Percentiles rank a stretch among this genome's conserved stretches.
Conservation (phyloP, 2,888 invertebrate species). For the Drosophila stalkeri region DNA sequence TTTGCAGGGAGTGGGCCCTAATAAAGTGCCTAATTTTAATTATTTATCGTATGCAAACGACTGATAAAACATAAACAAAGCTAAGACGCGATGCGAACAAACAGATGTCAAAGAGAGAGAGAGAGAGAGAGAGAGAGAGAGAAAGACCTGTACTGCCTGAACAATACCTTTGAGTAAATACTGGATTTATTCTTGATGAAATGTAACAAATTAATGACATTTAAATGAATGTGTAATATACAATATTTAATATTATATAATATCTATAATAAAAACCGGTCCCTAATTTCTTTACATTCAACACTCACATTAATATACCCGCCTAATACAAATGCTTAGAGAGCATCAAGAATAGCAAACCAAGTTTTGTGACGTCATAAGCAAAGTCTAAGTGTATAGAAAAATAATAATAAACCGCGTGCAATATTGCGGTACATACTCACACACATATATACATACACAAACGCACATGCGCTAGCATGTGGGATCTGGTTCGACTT, state of each 20-base stretch:
- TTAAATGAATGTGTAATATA: no score
- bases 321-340: neutral
- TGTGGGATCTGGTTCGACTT: slow-evolving; percentile 71
- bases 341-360: slow-evolving; percentile 1
- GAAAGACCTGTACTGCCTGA: no score
- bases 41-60: slow-evolving; percentile 61
- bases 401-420: slow-evolving; percentile 7
- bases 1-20: slow-evolving; percentile 26
- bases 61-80: slow-evolving; percentile 36
- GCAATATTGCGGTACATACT: slow-evolving; percentile 24
- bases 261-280: neutral
- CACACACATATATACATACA: neutral
- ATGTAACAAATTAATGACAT: neutral
- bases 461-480: slow-evolving; percentile 14
- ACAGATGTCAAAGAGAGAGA: no score
- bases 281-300: neutral
- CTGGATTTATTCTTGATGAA: neutral
- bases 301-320: neutral
- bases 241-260: no score
- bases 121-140: no score
- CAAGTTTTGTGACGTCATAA: slow-evolving; percentile 28
- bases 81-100: neutral
- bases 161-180: neutral
- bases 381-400: slow-evolving; percentile 20
- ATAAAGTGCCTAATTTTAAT: slow-evolving; percentile 25